These are phyloP conservation scores for Trissolcus basalis DNA, from an alignment of 1,140 invertebrate genomes.

Conservation along the genomic window DNA sequence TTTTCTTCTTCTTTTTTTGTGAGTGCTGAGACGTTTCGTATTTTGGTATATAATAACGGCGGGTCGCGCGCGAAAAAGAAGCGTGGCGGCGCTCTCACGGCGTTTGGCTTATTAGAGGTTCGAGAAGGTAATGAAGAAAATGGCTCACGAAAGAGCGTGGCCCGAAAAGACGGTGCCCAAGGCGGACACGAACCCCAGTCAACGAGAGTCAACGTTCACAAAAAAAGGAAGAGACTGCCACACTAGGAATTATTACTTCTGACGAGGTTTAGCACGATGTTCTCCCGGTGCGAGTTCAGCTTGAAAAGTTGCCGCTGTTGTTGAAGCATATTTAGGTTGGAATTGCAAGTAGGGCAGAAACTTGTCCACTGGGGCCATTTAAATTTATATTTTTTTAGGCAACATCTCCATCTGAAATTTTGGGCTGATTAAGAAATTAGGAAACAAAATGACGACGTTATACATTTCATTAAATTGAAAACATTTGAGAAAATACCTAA, in stretches of 20 bases:
- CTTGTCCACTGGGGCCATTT: too few relatives aligned
- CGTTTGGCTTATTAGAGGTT: slow-evolving; percentile 43
- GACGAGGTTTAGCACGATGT: neutral
- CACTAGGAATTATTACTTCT: slow-evolving; percentile 4
- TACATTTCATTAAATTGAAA: too few relatives aligned
- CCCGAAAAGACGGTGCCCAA: slow-evolving; percentile 3
- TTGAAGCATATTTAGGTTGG: too few relatives aligned
- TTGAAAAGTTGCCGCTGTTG: too few relatives aligned
- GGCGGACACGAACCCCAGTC: slow-evolving; percentile 12
- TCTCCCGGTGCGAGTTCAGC: too few relatives aligned
- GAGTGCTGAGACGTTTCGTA: slow-evolving; percentile 22
- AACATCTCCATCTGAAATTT: too few relatives aligned
- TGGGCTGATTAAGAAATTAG: too few relatives aligned
- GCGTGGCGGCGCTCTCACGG: slow-evolving; percentile 27
- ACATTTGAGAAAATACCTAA: too few relatives aligned
- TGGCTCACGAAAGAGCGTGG: slow-evolving; percentile 14
- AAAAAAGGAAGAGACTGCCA: slow-evolving; percentile 4
- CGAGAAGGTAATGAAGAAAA: slow-evolving; percentile 40
- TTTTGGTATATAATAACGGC: slow-evolving; percentile 25
- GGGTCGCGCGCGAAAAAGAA: slow-evolving; percentile 43
- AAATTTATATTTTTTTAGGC: too few relatives aligned
- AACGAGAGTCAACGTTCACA: slow-evolving; percentile 7
- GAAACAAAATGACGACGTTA: too few relatives aligned
- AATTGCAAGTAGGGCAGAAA: too few relatives aligned
- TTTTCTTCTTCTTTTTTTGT: slow-evolving; percentile 21